Percentiles rank a stretch among this genome's conserved stretches.
phyloP scores from a whole-genome alignment of 2,113 vertebrate species.

The Amazona guildingii region DNA sequence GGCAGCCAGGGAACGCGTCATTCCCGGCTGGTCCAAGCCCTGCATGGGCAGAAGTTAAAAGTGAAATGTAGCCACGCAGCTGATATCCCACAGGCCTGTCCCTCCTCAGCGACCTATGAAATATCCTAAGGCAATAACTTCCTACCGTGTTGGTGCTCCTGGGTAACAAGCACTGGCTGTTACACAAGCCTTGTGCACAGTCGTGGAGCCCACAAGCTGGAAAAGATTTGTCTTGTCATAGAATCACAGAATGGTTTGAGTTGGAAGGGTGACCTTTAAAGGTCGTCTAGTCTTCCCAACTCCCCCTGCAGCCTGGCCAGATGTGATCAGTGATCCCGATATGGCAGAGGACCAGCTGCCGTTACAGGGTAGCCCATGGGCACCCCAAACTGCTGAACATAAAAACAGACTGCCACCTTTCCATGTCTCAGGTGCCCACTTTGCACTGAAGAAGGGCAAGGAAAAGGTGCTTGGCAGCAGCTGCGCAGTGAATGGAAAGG shows the following conservation, averaged over 20 bases:
- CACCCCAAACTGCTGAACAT: background rate
- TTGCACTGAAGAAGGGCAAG: background rate
- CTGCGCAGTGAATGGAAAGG: background rate
- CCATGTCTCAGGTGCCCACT: fast-evolving
- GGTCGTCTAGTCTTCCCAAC: background rate
- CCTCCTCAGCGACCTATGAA: background rate
- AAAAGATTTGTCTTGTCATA: background rate
- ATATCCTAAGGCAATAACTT: background rate
- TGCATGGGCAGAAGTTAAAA: background rate
- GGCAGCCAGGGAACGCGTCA: background rate
- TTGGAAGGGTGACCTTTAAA: background rate
- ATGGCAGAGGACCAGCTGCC: background rate
- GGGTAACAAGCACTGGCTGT: constrained; percentile 18
- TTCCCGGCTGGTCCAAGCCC: background rate
- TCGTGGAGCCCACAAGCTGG: background rate
- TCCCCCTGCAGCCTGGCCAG: background rate
- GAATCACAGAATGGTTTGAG: background rate
- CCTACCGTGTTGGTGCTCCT: background rate
- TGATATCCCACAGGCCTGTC: background rate
- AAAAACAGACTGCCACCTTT: background rate
- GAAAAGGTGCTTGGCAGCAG: background rate
- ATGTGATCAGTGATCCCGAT: background rate
- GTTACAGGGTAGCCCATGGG: background rate
- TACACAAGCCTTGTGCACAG: background rate
- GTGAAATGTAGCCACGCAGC: background rate